Evolutionary conservation across 2,113 vertebrate species (phyloP).

Genomic region (Saguinus midas): DNA sequence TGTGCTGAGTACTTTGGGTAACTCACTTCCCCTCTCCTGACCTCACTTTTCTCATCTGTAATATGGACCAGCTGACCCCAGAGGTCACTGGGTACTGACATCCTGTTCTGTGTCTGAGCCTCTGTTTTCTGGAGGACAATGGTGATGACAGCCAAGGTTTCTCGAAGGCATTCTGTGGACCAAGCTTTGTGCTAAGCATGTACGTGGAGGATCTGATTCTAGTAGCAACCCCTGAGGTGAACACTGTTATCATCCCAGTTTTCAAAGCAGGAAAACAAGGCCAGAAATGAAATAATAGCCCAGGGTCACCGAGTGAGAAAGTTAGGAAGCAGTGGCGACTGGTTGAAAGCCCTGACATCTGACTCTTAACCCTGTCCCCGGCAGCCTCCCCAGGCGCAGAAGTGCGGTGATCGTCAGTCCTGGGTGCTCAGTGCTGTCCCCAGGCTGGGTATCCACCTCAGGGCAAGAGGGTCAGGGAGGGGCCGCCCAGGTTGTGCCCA

Average conservation of each 20-base stretch:
- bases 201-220: not conserved
- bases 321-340: not conserved
- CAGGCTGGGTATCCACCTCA: too few relatives aligned
- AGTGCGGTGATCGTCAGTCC: not conserved
- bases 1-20: not conserved
- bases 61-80: not conserved
- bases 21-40: not conserved
- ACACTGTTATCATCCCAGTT: not conserved
- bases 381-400: too few relatives aligned
- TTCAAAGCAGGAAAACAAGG: not conserved
- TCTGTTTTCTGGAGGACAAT: not conserved
- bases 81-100: not conserved
- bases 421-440: not conserved
- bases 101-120: not conserved
- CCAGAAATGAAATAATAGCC: not conserved
- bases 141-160: not conserved
- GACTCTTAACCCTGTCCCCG: not conserved
- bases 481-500: rapidly evolving
- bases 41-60: not conserved
- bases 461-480: not conserved
- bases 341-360: not conserved
- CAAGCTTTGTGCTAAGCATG: not conserved
- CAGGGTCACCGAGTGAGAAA: not conserved
- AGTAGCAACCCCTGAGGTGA: not conserved
- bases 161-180: not conserved